These are phyloP conservation scores for Tupaia tana DNA, from an alignment of 2,113 vertebrate genomes.

Conservation along the genomic window DNA sequence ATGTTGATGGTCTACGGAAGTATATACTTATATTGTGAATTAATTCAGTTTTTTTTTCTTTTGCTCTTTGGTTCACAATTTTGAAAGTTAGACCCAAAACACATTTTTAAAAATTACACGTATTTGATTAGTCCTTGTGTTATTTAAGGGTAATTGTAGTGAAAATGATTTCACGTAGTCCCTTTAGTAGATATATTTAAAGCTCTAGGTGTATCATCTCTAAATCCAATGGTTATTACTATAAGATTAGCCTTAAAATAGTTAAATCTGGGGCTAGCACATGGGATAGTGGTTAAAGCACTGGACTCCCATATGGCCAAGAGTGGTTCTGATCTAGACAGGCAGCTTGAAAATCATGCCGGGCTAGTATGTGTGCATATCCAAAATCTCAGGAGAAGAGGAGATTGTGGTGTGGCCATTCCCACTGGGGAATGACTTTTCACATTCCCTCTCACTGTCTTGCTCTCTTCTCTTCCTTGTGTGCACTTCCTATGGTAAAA, in stretches of 20 bases:
- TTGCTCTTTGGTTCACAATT: neutral
- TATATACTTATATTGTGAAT: neutral
- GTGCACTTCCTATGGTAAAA: too few species aligned
- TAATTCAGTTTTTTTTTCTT: neutral
- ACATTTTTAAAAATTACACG: neutral
- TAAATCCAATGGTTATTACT: constrained; percentile 6
- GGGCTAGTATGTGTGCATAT: too few species aligned
- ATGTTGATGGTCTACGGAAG: neutral
- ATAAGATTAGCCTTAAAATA: neutral
- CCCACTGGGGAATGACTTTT: too few species aligned
- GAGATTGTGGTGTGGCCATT: too few species aligned
- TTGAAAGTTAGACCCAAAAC: neutral
- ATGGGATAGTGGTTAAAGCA: too few species aligned
- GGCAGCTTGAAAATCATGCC: too few species aligned
- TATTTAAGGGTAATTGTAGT: constrained; percentile 45
- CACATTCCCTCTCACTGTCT: too few species aligned
- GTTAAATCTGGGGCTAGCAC: too few species aligned
- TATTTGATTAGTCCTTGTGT: constrained; percentile 57
- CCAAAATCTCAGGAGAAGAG: too few species aligned
- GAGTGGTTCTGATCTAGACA: too few species aligned
- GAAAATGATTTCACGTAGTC: neutral
- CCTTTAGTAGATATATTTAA: neutral
- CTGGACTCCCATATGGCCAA: too few species aligned
- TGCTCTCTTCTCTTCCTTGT: too few species aligned
- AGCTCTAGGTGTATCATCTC: neutral